These are phyloP conservation scores for Symphodus melops DNA, from an alignment of 2,113 vertebrate genomes.

Conservation along the genomic window DNA sequence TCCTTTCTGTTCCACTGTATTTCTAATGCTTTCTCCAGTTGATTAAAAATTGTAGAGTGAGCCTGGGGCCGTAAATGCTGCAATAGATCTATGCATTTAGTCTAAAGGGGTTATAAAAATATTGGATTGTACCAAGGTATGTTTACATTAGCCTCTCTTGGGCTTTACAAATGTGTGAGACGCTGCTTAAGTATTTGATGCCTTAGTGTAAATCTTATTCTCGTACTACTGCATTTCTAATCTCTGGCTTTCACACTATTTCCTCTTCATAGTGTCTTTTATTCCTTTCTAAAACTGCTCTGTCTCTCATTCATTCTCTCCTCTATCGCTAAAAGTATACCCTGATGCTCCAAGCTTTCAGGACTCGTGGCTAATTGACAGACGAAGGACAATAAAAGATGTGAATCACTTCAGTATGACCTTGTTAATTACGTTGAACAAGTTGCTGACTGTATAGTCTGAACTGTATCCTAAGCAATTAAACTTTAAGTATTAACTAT, in stretches of 20 bases:
- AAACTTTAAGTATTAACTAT: too few species aligned
- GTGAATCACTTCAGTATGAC: slow-evolving; percentile 6
- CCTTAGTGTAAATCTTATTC: neutral
- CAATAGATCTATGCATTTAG: neutral
- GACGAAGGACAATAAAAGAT: slow-evolving; percentile 2
- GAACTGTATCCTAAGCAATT: neutral
- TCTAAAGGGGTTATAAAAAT: neutral
- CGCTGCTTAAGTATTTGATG: neutral
- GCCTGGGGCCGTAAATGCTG: neutral
- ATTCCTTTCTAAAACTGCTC: neutral
- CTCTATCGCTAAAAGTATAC: neutral
- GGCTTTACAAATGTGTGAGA: neutral
- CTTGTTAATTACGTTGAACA: slow-evolving; percentile 22
- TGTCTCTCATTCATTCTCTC: neutral
- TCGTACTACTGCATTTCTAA: slow-evolving; percentile 1
- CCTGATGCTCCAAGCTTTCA: neutral
- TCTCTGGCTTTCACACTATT: neutral
- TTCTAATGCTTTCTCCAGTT: neutral
- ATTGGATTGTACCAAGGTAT: neutral
- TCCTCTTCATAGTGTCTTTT: slow-evolving; percentile 13
- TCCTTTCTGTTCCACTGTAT: neutral
- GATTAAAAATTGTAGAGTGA: neutral
- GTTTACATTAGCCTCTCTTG: neutral
- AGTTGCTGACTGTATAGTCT: neutral
- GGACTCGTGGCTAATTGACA: neutral